phyloP scores from a whole-genome alignment of 2,888 invertebrate genomes.

The Drosophila pseudotalamancana region DNA sequence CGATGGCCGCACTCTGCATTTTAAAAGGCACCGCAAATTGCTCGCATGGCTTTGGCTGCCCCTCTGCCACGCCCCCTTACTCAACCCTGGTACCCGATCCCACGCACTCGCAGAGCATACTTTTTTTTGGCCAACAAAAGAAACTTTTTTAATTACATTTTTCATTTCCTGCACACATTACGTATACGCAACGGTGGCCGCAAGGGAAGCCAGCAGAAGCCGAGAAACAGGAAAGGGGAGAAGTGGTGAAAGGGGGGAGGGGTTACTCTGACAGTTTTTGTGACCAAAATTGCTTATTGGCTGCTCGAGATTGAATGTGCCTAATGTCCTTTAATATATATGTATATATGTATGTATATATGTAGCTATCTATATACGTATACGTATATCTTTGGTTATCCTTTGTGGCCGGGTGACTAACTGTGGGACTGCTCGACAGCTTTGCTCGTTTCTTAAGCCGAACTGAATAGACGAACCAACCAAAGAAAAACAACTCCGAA shows the following conservation, averaged over 20 bases:
- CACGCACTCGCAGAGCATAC: conserved; percentile 34
- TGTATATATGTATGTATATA: conserved; percentile 17
- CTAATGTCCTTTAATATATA: conserved; percentile 60
- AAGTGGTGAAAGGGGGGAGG: neutral
- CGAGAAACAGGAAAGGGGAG: neutral
- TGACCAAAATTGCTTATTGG: conserved; percentile 60
- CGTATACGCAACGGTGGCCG: conserved; percentile 53
- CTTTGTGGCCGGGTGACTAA: conserved; percentile 61
- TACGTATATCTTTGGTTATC: conserved; percentile 24
- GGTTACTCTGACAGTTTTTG: conserved; percentile 25
- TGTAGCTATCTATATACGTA: conserved; percentile 45
- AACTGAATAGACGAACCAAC: conserved; percentile 15
- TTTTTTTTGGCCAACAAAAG: conserved; percentile 35
- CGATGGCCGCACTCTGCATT: conserved; percentile 35
- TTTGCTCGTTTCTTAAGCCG: conserved; percentile 45
- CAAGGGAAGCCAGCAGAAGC: no score
- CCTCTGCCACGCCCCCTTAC: neutral
- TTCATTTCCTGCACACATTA: conserved; percentile 70
- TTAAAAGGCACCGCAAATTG: conserved; percentile 63
- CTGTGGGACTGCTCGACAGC: conserved; percentile 60
- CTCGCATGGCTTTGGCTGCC: conserved; percentile 36
- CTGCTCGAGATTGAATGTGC: conserved; percentile 30
- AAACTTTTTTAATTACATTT: conserved; percentile 77
- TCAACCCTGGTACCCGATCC: neutral
- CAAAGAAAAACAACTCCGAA: conserved; percentile 27